Evolutionary conservation across 2,113 vertebrate genomes (phyloP), one percentile per base, ranked within the genome.

Genomic region (Myrmecophaga tridactyla): DNA sequence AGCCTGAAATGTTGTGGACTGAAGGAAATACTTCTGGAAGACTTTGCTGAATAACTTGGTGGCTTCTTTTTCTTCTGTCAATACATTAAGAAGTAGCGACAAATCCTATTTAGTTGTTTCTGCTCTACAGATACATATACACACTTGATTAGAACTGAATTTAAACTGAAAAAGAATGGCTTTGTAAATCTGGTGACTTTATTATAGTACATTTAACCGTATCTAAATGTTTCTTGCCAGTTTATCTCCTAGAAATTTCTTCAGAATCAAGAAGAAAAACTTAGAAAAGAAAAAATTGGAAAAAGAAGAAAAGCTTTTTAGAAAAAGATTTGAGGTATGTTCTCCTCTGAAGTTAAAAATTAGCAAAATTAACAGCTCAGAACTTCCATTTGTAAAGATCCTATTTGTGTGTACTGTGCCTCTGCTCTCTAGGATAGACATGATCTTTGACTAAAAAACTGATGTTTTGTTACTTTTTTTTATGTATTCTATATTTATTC

Each of bases 281-380:
- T 82, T 94, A 86, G 98, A 97, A 86, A 98, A 98, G 88, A 97
- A 36, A 67, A 98, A 96, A 90, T 97, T 97, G 91, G 92, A 97
- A 89, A 98, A 96, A 94, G 98, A 98, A 81, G 98, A 99, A 92
- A 98, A 98, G 89, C 0, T 94, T 46, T 98, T 98, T 13, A 97
- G 98, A 97, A 97, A 98, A 91, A 98, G 90, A 4, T 99, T 99
- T 63, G 95, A 98, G 98, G 99, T 99, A 96, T 0, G 97, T 97
- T 85, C 41, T 56, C 56, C 60, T 85, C 25, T 60, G 3, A 89
- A 69, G 48, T 43, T 82, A 77, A 90, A 48, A 75, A 82, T 53
- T 20, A 69, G 18, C 3, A 94, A 20, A 34, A 48, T 21, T 77
- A 89, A 58, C 21, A 20, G 51, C n/a, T n/a, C 46, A 14, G 34